Conservation (phyloP, 2,797 vertebrate genomes). For the Argentina silus region DNA sequence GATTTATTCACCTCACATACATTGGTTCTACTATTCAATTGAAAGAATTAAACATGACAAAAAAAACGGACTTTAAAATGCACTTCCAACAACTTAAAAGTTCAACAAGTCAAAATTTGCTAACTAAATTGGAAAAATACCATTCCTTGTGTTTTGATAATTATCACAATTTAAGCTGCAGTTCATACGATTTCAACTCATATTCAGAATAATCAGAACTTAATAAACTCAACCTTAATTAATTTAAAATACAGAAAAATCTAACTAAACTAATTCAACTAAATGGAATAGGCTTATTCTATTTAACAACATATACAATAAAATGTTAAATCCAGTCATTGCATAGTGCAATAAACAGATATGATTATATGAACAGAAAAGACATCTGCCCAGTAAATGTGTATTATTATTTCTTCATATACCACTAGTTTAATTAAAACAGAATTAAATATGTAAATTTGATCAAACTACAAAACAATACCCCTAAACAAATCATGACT, state of each 20-base stretch:
- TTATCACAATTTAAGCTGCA: not conserved
- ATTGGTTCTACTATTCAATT: not conserved
- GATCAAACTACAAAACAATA: not conserved
- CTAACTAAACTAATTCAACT: not conserved
- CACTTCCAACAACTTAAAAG: not conserved
- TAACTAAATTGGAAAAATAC: not conserved
- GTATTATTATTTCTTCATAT: too few species aligned
- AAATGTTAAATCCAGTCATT: not conserved
- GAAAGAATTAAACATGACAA: not conserved
- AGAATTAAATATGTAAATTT: too few species aligned
- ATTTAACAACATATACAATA: slow-evolving; percentile 2
- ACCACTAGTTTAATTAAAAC: too few species aligned
- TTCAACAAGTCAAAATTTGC: not conserved
- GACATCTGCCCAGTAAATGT: too few species aligned
- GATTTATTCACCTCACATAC: slow-evolving; percentile 39
- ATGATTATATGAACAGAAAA: too few species aligned
- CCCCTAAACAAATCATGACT: not conserved
- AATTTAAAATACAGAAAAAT: not conserved
- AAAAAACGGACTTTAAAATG: not conserved
- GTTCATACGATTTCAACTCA: not conserved
- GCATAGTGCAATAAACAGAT: not conserved
- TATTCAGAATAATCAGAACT: not conserved
- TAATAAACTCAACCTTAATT: not conserved
- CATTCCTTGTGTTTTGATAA: not conserved
- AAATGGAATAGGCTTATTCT: not conserved